phyloP scores from a whole-genome alignment of 2,888 invertebrate genomes.

The Hypercompe scribonia region DNA sequence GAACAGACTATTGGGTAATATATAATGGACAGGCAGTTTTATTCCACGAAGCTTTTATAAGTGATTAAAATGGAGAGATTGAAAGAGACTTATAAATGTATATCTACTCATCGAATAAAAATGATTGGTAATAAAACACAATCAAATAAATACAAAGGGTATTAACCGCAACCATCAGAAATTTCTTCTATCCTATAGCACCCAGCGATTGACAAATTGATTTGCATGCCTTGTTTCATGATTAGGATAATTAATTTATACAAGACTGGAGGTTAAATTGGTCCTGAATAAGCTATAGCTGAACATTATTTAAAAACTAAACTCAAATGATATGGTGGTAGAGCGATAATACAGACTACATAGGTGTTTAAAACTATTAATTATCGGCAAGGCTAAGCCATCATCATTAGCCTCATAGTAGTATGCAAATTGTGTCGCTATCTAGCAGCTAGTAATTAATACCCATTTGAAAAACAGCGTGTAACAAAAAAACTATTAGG shows the following conservation, averaged over 20 bases:
- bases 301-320: neutral
- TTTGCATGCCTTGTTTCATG: neutral
- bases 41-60: neutral
- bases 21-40: neutral
- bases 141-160: neutral
- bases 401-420: neutral
- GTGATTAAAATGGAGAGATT: neutral
- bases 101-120: neutral
- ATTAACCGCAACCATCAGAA: neutral
- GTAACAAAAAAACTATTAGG: neutral
- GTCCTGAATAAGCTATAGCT: neutral
- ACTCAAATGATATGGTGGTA: neutral
- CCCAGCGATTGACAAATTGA: neutral
- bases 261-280: neutral
- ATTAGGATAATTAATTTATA: neutral
- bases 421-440: neutral
- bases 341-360: neutral
- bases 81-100: neutral
- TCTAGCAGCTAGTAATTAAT: neutral
- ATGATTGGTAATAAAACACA: neutral
- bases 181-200: neutral
- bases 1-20: constrained; percentile 4
- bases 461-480: neutral
- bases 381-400: neutral
- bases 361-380: neutral